Base-by-base conservation (phyloP, 2,797 vertebrate species). In the Uromys caudimaculatus region DNA sequence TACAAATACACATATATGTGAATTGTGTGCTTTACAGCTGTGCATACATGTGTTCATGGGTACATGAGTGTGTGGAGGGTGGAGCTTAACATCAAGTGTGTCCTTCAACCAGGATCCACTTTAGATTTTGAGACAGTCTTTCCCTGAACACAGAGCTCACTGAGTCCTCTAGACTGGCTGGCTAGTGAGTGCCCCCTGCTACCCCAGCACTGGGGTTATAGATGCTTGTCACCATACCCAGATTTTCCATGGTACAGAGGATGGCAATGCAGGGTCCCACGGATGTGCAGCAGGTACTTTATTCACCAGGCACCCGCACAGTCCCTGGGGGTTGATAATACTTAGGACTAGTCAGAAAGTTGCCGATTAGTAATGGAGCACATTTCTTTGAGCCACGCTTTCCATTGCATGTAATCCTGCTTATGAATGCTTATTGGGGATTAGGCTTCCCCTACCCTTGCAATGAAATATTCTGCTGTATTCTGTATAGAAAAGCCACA, bases 371-470 rank as follows among this genome's bases (percentile, higher is more conserved):
- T 56, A 47, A 77, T 10, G 21, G 41, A 64, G 5, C 13, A 0
- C 24, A 14, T 83, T 47, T 93, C 62, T 89, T 91, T 71, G 90
- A 90, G 73, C 85, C 23, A 2, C 27, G 35, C 32, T 85, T 95
- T 82, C 35, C 44, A n/a, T 17, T 50, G 50, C 47, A 12, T 73
- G 7, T 82, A 35, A 54, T 89, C n/a, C 44, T 82, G 82, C 41
- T 95, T 86, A 88, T 54, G n/a, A 47, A 67, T 47, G 41, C 32
- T 73, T 12, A 13, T 11, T 32, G 24, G 85, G 50, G 75, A 54
- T 73, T 78, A 81, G 71, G n/a, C 47, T 93, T 95, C 38, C 84
- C 93, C 60, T 91, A 17, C 85, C 92, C 52, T 86, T 93, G 54
- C 44, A 88, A 90, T 47, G 62, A 58, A 95, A 77, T 19, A 6